These are phyloP conservation scores for Parnassius orleans DNA, from an alignment of 2,888 invertebrate species.

Conservation along the genomic window DNA sequence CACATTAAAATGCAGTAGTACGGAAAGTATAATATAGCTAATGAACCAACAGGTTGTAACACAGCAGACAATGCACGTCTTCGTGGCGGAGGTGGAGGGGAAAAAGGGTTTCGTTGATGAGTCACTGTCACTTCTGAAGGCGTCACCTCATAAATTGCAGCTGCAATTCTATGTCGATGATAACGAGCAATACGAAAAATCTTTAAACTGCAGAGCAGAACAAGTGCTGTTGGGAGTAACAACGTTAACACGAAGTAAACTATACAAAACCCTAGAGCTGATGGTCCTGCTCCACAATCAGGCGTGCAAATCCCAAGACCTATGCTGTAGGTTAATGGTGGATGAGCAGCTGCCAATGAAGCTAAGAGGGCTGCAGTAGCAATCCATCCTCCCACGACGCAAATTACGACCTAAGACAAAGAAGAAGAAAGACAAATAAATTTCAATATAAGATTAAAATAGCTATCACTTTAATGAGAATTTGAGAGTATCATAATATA, in stretches of 20 bases:
- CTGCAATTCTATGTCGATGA: conserved; percentile 91
- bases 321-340: conserved; percentile 60
- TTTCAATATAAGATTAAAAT: too few species aligned
- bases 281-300: conserved; percentile 82
- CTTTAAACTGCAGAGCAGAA: conserved; percentile 87
- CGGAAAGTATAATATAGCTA: conserved; percentile 87
- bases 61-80: conserved; percentile 84
- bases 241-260: conserved; percentile 84
- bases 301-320: conserved; percentile 85
- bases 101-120: conserved; percentile 89
- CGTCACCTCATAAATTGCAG: conserved; percentile 92
- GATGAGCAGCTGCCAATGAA: conserved; percentile 82
- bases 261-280: conserved; percentile 83
- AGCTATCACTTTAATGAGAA: too few species aligned
- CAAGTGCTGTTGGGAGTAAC: conserved; percentile 84
- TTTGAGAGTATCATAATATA: too few species aligned
- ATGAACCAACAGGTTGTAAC: conserved; percentile 86
- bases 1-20: conserved; percentile 87
- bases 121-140: conserved; percentile 91
- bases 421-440: background rate
- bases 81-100: conserved; percentile 84
- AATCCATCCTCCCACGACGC: conserved; percentile 85
- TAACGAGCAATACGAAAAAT: conserved; percentile 85
- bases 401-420: conserved; percentile 39
- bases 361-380: conserved; percentile 82